Percentiles rank a stretch among this genome's conserved stretches.
phyloP scores from a whole-genome alignment of 2,888 invertebrate genomes.

The Rutpela maculata region DNA sequence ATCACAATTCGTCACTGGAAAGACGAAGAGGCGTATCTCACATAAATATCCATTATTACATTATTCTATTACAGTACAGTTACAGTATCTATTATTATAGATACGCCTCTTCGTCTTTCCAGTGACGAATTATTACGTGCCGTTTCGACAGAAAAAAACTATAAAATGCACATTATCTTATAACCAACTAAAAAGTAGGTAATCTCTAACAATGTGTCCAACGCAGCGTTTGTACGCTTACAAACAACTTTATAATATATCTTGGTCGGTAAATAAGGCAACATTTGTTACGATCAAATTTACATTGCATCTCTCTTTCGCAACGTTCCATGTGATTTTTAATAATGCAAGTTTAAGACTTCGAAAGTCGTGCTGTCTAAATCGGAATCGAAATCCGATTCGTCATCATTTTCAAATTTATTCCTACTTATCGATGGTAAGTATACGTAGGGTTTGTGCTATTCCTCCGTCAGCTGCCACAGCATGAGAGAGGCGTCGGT shows the following conservation, averaged over 20 bases:
- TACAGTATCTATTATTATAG: no score
- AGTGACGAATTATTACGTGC: no score
- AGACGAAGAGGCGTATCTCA: no score
- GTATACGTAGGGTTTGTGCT: slow-evolving; percentile 71
- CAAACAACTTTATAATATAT: background rate
- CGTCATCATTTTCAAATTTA: slow-evolving; percentile 57
- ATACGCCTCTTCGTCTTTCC: no score
- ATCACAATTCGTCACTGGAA: no score
- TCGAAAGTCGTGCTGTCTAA: slow-evolving; percentile 69
- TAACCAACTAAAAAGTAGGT: no score
- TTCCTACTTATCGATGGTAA: slow-evolving; percentile 51
- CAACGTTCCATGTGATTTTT: slow-evolving; percentile 26
- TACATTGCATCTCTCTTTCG: background rate
- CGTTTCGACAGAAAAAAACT: no score
- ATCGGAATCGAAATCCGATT: slow-evolving; percentile 67
- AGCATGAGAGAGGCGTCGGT: slow-evolving; percentile 93
- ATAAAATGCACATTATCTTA: no score
- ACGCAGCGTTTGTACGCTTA: no score
- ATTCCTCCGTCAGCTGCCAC: slow-evolving; percentile 91
- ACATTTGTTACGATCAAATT: background rate
- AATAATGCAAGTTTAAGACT: slow-evolving; percentile 67
- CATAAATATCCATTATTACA: no score
- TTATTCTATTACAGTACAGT: no score
- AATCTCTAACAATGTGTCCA: no score
- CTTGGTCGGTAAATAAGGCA: slow-evolving; percentile 28